These are phyloP conservation scores for Zoanthus gigantus DNA, from an alignment of 92 coral and sea anemone species.

Conservation along the genomic window DNA sequence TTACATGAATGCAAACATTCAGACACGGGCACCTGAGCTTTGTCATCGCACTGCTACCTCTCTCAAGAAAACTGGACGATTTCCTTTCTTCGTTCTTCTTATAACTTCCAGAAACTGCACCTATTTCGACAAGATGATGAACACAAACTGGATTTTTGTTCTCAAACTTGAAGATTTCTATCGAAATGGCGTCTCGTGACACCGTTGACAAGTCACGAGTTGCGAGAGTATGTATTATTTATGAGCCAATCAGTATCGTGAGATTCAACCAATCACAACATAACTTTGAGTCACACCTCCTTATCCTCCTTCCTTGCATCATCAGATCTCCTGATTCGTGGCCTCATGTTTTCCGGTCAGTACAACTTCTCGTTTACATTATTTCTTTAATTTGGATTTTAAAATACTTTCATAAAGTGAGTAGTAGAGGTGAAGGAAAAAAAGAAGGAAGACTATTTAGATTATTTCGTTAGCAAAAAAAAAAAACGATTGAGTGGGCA, in stretches of 20 bases:
- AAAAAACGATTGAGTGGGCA: no score
- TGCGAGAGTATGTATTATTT: constrained; percentile 24
- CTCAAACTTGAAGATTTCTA: not conserved
- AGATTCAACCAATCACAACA: constrained; percentile 30
- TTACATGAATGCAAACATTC: constrained; percentile 81
- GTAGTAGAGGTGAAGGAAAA: no score
- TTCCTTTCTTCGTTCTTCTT: not conserved
- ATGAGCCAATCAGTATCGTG: constrained; percentile 39
- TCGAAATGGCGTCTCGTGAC: constrained; percentile 22
- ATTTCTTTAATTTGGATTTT: no score
- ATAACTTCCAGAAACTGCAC: not conserved
- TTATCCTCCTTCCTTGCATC: constrained; percentile 14
- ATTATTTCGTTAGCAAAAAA: no score
- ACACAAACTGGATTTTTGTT: not conserved
- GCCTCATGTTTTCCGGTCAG: constrained; percentile 9
- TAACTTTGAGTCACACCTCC: constrained; percentile 26
- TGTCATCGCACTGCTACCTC: constrained; percentile 62
- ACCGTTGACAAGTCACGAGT: constrained; percentile 36
- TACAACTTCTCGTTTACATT: not conserved
- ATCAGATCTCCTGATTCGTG: constrained; percentile 43
- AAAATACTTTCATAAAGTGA: no score
- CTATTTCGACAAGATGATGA: not conserved
- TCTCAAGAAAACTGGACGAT: not conserved
- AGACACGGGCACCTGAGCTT: constrained; percentile 84
- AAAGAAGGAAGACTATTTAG: no score